Base-by-base conservation (phyloP, 1,140 invertebrate genomes). In the Camponotus vicinus region DNA sequence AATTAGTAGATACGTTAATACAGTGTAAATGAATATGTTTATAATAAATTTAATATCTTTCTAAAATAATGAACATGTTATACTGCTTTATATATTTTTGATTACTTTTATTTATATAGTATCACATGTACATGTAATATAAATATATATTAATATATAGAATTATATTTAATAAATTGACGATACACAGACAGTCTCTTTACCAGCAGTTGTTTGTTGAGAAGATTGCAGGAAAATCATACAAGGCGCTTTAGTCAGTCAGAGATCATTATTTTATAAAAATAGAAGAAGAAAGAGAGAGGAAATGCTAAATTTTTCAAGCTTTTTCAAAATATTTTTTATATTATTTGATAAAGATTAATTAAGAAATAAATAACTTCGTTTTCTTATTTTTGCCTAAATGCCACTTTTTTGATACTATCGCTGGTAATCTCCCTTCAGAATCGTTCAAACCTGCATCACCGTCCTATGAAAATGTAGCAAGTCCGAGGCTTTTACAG, bases 381-480 rank as follows among this genome's bases (percentile, higher is more conserved):
- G 1, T 32, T 8, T 61, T 59, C n/a, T 13, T 32, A 2, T 32
- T 32, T 34, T 7, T 55, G 27, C 11, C 2, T 15, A 78, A 66
- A 27, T n/a, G 18, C 6, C 34, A 42, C 4, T 70, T 70, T 18
- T 55, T 8, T n/a, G 8, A 79, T 9, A 40, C n/a, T 37, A 18
- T 73, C 27, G 49, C 21, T 49, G 69, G 42, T 75, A 73, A 59
- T 37, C 27, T 49, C 40, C 61, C 37, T 71, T 61, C 27, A 61
- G 42, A 21, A 59, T 3, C 18, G 49, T 45, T 45, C 8, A 13
- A n/a, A 45, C 1, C 40, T 45, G 6, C 13, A 6, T 9, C 4
- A 83, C 13, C 79, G n/a, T 61, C 55, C 9, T 6, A 63, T 75
- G 79, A 83, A 61, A 45, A 75, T 83, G 57, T 32, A 83, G 79